Percentiles rank a stretch among this genome's conserved stretches.
Conservation (phyloP, 2,888 invertebrate genomes). For the Euplagia quadripunctaria region DNA sequence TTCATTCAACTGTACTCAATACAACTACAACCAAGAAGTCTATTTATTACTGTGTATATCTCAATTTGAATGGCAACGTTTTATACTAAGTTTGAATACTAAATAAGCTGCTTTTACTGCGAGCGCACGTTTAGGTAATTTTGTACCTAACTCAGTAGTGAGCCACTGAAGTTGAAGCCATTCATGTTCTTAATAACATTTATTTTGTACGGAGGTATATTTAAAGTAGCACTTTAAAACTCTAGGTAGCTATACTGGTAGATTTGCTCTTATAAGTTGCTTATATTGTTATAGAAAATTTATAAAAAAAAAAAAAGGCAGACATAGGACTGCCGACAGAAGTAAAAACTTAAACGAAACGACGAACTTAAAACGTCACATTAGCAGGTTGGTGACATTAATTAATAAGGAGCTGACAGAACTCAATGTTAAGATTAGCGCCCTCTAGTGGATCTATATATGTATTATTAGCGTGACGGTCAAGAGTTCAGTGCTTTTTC, state of each 20-base stretch:
- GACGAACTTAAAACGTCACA: no score
- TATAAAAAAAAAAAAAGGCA: no score
- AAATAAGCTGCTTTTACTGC: conserved; percentile 63
- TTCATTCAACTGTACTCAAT: conserved; percentile 56
- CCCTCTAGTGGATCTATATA: no score
- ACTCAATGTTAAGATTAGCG: no score
- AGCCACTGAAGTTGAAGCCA: conserved; percentile 38
- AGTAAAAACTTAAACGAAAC: no score
- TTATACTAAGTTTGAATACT: conserved; percentile 71
- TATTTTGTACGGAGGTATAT: conserved; percentile 2
- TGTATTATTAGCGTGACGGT: no score
- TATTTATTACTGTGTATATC: conserved; percentile 66
- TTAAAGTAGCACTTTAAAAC: background rate
- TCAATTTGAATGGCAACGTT: conserved; percentile 71
- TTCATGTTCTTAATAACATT: conserved; percentile 38
- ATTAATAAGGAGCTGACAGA: no score
- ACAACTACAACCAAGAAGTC: conserved; percentile 58
- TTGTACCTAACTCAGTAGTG: conserved; percentile 34
- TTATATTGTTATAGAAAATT: no score
- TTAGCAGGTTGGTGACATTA: no score
- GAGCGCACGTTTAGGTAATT: conserved; percentile 54
- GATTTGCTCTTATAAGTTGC: background rate
- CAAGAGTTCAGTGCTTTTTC: no score
- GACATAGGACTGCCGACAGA: no score
- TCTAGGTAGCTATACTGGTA: background rate